Base-by-base conservation (phyloP, 2,888 invertebrate species). In the Physocephala rufipes region DNA sequence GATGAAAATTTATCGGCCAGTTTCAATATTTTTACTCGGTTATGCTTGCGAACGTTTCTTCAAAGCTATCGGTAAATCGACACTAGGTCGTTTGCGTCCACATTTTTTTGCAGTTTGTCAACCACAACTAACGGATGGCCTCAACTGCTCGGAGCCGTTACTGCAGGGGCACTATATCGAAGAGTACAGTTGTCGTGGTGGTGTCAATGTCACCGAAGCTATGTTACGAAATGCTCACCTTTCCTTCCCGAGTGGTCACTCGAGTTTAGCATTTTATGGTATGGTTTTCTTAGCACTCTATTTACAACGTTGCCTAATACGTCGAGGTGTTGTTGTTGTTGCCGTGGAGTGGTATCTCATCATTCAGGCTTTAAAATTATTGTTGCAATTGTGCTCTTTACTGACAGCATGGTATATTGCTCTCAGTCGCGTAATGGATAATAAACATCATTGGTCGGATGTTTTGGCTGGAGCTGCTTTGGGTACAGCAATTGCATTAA, bases 381-480 rank as follows among this genome's bases (percentile, higher is more conserved):
- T 77, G 45, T 55, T 78, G 67, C 97, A 98, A 87, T 91, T 94
- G 82, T 76, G 91, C 19, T 90, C 93, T 69, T 86, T 97, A 75
- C 87, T 91, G 82, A 86, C 93, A 83, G 92, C 96, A 47, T 91
- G 93, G 90, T 94, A 90, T 86, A 94, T 95, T 4, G 92, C 93
- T 62, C 90, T 97, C 87, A 93, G 95, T 73, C 90, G 98, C 66
- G 91, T 99, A 59, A 95, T 95, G 12, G 95, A 99, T 88, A 95
- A 97, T 88, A 97, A 97, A 85, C 98, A 99, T 87, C 97, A 98
- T 83, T 97, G 96, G 95, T 96, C 95, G 83, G 98, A 99, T 87
- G 97, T 97, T 4, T 87, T 96, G 53, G 91, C 91, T 73, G 98
- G 98, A 0, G 88, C 91, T 77, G 79, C 88, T 69, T 88, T 94